phyloP scores from a whole-genome alignment of 2,797 vertebrate species.

The Smutsia temminckii region DNA sequence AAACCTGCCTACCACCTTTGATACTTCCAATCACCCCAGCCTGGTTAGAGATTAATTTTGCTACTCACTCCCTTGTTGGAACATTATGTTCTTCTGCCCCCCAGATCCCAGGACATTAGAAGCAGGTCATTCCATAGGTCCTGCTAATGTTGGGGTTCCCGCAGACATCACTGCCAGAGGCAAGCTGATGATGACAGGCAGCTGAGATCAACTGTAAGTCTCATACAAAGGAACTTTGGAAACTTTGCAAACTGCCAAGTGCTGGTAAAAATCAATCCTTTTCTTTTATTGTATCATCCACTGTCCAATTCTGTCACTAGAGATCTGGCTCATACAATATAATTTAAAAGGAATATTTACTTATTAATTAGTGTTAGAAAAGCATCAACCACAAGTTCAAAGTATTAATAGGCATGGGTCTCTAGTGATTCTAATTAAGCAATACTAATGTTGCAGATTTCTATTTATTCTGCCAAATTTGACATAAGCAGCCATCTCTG shows the following conservation, averaged over 20 bases:
- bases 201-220: neutral
- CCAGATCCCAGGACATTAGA: neutral
- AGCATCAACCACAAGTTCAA: neutral
- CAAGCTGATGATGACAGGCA: neutral
- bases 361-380: slow-evolving; percentile 56
- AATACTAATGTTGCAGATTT: neutral
- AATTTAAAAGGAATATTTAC: slow-evolving; percentile 56
- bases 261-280: neutral
- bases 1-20: neutral
- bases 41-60: neutral
- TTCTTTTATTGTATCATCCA: neutral
- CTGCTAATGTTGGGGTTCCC: neutral
- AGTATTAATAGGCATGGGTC: slow-evolving; percentile 35
- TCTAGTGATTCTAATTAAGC: slow-evolving; percentile 32
- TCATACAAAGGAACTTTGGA: neutral
- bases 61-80: neutral
- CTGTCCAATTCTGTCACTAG: slow-evolving; percentile 5
- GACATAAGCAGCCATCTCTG: slow-evolving; percentile 15
- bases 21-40: neutral
- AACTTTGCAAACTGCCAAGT: neutral
- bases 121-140: neutral
- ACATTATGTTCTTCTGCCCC: neutral
- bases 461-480: slow-evolving; percentile 37
- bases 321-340: slow-evolving; percentile 16
- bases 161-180: neutral